These are phyloP conservation scores for Stictonetta naevosa DNA, from an alignment of 2,113 vertebrate genomes.

Conservation along the genomic window DNA sequence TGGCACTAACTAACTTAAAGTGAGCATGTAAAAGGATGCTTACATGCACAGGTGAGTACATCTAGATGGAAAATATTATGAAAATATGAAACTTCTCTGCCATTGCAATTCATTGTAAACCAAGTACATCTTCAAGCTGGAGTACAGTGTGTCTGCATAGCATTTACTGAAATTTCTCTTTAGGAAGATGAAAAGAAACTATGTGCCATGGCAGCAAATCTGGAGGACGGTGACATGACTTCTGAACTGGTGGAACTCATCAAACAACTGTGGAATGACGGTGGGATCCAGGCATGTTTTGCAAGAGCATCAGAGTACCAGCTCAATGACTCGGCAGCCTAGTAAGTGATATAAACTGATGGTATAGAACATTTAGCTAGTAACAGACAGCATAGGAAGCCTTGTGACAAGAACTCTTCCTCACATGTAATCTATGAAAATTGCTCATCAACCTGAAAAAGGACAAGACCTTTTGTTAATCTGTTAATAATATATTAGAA, in stretches of 20 bases:
- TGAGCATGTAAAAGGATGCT: neutral
- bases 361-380: neutral
- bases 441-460: neutral
- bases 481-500: neutral
- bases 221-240: conserved; percentile 70
- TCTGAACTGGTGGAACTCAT: conserved; percentile 64
- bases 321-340: conserved; percentile 78
- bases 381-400: accelerated
- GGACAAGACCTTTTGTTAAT: accelerated
- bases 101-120: neutral
- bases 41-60: accelerated
- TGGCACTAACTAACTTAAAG: neutral
- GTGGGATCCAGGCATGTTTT: conserved; percentile 73
- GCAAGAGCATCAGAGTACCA: conserved; percentile 75
- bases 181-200: conserved; percentile 77
- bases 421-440: accelerated
- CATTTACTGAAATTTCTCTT: conserved; percentile 20
- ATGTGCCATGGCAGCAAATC: conserved; percentile 22
- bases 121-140: neutral
- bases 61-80: neutral
- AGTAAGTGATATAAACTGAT: conserved; percentile 72
- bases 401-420: accelerated
- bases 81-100: neutral
- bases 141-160: accelerated
- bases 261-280: conserved; percentile 66